phyloP scores from a whole-genome alignment of 2,888 invertebrate species.

The Eristalis intricaria region DNA sequence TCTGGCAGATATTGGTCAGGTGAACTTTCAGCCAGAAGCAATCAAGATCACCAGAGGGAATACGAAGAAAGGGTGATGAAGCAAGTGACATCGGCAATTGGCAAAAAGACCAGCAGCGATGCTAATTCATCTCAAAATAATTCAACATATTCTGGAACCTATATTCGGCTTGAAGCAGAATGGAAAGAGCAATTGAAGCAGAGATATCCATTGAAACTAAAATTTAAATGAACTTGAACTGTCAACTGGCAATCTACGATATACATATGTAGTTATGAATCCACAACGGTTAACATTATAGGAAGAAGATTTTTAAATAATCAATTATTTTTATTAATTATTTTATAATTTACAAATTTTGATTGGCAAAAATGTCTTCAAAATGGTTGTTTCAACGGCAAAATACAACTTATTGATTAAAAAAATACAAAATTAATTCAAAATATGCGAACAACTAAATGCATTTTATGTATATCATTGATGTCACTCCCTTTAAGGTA shows the following conservation, averaged over 20 bases:
- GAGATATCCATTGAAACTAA: slow-evolving; percentile 73
- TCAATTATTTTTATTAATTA: slow-evolving; percentile 51
- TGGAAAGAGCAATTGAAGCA: slow-evolving; percentile 85
- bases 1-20: slow-evolving; percentile 88
- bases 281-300: background rate
- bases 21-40: slow-evolving; percentile 89
- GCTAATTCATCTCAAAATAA: slow-evolving; percentile 73
- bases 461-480: slow-evolving; percentile 39
- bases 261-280: background rate
- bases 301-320: slow-evolving; percentile 41
- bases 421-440: slow-evolving; percentile 27
- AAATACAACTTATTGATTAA: slow-evolving; percentile 35
- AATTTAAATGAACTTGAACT: slow-evolving; percentile 49
- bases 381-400: slow-evolving; percentile 33
- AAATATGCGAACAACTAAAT: slow-evolving; percentile 53
- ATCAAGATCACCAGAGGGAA: slow-evolving; percentile 93
- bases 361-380: slow-evolving; percentile 53
- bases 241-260: background rate
- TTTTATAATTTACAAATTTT: slow-evolving; percentile 64
- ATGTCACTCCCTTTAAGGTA: slow-evolving; percentile 24
- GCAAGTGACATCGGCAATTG: slow-evolving; percentile 79
- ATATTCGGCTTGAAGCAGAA: slow-evolving; percentile 88
- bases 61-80: slow-evolving; percentile 89
- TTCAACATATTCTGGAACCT: slow-evolving; percentile 85
- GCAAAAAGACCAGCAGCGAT: slow-evolving; percentile 79